These are phyloP conservation scores for Hypomecis atomaria DNA, from an alignment of 2,888 invertebrate species.

Conservation along the genomic window DNA sequence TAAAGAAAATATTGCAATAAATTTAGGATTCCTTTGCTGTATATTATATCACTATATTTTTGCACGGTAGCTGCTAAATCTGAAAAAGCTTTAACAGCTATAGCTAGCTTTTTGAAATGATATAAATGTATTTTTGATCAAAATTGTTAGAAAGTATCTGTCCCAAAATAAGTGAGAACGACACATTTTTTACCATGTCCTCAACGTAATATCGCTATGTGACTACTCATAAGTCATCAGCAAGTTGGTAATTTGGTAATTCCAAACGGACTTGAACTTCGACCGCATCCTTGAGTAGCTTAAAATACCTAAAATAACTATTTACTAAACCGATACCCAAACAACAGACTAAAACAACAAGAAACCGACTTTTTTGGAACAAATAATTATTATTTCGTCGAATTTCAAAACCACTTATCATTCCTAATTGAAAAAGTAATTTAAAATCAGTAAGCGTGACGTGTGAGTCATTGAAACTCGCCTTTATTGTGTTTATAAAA, in stretches of 20 bases:
- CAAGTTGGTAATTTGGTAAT: background rate
- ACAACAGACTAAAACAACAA: background rate
- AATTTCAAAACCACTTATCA: background rate
- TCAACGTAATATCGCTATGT: too few relatives aligned
- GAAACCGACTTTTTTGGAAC: background rate
- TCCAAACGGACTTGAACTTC: constrained; percentile 16
- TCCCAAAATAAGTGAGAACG: too few relatives aligned
- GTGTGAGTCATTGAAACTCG: background rate
- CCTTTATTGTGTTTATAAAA: constrained; percentile 8
- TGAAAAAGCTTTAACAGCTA: too few relatives aligned
- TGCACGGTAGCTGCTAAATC: too few relatives aligned
- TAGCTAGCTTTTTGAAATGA: too few relatives aligned
- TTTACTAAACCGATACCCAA: background rate
- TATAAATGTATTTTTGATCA: too few relatives aligned
- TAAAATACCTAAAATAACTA: background rate
- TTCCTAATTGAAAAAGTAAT: constrained; percentile 5
- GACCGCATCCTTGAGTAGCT: constrained; percentile 1
- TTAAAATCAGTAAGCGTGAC: constrained; percentile 18
- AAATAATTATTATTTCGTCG: background rate
- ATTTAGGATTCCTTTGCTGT: too few relatives aligned
- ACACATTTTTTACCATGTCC: too few relatives aligned
- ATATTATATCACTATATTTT: too few relatives aligned
- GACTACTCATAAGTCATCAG: background rate
- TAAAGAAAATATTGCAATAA: too few relatives aligned
- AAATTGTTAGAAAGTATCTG: too few relatives aligned